Evolutionary conservation across 2,797 vertebrate genomes (phyloP).

Genomic region (Phalloptychus januarius): DNA sequence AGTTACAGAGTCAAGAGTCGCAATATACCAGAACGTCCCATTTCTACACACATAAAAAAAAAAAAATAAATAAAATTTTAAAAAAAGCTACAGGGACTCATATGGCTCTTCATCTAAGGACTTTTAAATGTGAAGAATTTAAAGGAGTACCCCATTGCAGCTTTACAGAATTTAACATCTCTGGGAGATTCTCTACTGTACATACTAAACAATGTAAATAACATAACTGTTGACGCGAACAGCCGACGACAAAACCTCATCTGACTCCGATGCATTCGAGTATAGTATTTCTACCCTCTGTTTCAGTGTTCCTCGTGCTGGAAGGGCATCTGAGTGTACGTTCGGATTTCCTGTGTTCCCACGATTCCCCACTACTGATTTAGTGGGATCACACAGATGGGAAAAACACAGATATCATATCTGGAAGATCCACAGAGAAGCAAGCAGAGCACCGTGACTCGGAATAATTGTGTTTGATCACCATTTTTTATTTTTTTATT

Average conservation of each 20-base stretch:
- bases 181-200: conserved; percentile 79
- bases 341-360: conserved; percentile 47
- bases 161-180: conserved; percentile 77
- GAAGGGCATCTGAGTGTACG: conserved; percentile 52
- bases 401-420: conserved; percentile 23
- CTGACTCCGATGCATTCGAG: conserved; percentile 65
- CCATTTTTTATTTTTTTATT: conserved; percentile 5
- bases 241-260: conserved; percentile 75
- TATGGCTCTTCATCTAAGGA: conserved; percentile 74
- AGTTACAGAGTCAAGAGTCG: conserved; percentile 35
- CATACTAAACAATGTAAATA: conserved; percentile 74
- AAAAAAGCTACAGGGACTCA: conserved; percentile 44
- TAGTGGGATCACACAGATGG: conserved; percentile 20
- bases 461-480: conserved; percentile 24
- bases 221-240: conserved; percentile 64
- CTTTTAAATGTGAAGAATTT: conserved; percentile 54
- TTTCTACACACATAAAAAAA: conserved; percentile 29
- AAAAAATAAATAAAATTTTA: not conserved
- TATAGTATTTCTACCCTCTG: conserved; percentile 62
- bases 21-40: conserved; percentile 44
- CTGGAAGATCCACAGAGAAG: conserved; percentile 39
- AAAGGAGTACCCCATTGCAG: conserved; percentile 71
- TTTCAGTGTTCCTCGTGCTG: conserved; percentile 54
- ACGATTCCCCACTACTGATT: conserved; percentile 40
- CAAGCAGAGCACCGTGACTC: conserved; percentile 29